Base-by-base conservation (phyloP, 2,797 vertebrate genomes). In the Phaenicophaeus curvirostris region DNA sequence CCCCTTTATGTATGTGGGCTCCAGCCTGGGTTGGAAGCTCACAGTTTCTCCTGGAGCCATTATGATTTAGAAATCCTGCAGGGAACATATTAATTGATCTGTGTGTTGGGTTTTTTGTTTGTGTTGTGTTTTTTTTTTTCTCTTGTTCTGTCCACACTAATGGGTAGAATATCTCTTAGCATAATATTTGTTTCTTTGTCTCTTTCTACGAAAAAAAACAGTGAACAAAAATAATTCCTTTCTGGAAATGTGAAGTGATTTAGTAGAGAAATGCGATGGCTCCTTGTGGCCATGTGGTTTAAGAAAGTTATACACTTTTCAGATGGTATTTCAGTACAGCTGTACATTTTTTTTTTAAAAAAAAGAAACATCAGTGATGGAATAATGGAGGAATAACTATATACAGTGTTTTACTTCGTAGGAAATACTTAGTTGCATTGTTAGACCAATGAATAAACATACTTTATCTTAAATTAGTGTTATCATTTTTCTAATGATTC, bases 1-100 rank as follows among this genome's bases (percentile, higher is more conserved):
- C 15, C 5, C 14, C 10, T 46, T 51, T 5, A 11, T 25, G 42
- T 30, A 27, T 0, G 1, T 65, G 65, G n/a, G 11, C 63, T 58
- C 39, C 51, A 80, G 30, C 20, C 14, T 68, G 44, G 50, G 14
- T 44, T 51, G 37, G 62, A 74, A 57, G 28, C 17, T 57, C n/a
- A 33, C 19, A 7, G 2, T 71, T 58, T 81, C 39, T 86, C 57
- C 50, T 53, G 37, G n/a, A 81, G 25, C 37, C 44, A 16, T 24
- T 3, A 3, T 11, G 35, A 57, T 33, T 39, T 62, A 44, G n/a
- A 53, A 74, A 17, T 63, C 8, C 28, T 35, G 10, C 12, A 46
- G 42, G 30, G 12, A 58, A 46, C 31, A 7, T 9, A 17, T 24
- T 17, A 20, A 6, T 31, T 63, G 44, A 58, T 41, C 28, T 51